Evolutionary conservation across 2,888 invertebrate species (phyloP).

Genomic region (Gastrophysa polygoni): DNA sequence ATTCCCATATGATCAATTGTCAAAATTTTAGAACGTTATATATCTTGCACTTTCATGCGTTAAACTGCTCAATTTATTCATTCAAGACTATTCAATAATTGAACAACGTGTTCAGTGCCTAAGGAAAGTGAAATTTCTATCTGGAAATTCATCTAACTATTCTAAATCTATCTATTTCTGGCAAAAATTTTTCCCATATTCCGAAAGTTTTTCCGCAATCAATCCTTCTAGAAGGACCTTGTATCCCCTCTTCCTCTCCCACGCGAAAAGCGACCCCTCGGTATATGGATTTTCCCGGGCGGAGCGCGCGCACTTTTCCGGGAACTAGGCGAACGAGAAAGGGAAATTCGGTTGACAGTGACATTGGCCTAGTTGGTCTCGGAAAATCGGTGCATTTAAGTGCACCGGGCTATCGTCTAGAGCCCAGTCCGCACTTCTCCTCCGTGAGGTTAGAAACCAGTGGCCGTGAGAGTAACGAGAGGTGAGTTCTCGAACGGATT

Average conservation of each 20-base stretch:
- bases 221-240: background rate
- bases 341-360: slow-evolving; percentile 46
- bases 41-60: no score
- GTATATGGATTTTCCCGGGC: slow-evolving; percentile 28
- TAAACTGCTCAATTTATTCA: no score
- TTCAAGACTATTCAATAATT: no score
- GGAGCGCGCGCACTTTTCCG: slow-evolving; percentile 37
- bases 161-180: no score
- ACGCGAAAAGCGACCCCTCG: background rate
- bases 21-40: no score
- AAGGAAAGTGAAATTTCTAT: no score
- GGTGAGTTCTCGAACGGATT: background rate
- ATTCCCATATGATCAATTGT: no score
- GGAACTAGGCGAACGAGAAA: slow-evolving; percentile 47
- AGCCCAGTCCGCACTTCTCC: slow-evolving; percentile 32
- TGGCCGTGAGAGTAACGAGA: background rate
- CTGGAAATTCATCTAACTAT: no score
- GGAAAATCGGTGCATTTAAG: slow-evolving; percentile 40
- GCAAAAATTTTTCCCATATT: no score
- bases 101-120: no score
- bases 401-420: slow-evolving; percentile 39
- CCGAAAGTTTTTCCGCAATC: no score
- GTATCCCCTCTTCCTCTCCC: no score
- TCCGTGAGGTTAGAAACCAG: background rate
- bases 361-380: slow-evolving; percentile 50